Conservation (phyloP, 2,113 vertebrate genomes). For the Pseudorhombus dupliciocellatus region DNA sequence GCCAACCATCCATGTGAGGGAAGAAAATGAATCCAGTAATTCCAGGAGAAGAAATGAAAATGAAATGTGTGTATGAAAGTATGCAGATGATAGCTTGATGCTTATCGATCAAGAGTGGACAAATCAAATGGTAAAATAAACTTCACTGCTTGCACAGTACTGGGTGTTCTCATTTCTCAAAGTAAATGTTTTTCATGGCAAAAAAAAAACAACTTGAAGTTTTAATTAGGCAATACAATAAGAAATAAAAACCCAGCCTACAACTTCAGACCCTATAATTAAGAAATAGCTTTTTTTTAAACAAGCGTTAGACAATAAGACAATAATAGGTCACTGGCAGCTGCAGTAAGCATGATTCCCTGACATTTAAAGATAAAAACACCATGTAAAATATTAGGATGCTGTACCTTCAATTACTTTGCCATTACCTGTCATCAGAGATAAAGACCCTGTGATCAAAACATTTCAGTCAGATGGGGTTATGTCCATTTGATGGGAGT, state of each 20-base stretch:
- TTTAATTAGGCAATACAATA: too few relatives aligned
- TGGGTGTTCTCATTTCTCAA: too few relatives aligned
- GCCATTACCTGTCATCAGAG: not conserved
- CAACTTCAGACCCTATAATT: too few relatives aligned
- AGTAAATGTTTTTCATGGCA: too few relatives aligned
- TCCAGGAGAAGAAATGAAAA: not conserved
- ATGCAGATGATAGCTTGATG: conserved; percentile 9
- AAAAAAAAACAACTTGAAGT: too few relatives aligned
- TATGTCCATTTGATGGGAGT: conserved; percentile 21
- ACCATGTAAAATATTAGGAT: too few relatives aligned
- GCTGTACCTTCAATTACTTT: conserved; percentile 3
- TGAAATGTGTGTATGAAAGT: not conserved
- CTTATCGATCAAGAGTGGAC: too few relatives aligned
- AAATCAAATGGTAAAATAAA: too few relatives aligned
- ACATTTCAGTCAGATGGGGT: conserved; percentile 14
- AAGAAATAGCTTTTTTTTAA: too few relatives aligned
- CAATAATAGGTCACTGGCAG: not conserved
- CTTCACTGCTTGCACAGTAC: too few relatives aligned
- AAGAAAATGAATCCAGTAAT: conserved; percentile 17
- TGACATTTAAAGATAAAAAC: conserved; percentile 24
- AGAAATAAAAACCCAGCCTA: too few relatives aligned
- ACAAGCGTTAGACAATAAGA: not conserved
- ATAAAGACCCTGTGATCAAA: conserved; percentile 47
- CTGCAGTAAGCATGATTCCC: not conserved
- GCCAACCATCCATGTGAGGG: conserved; percentile 1